Evolutionary conservation across 2,797 vertebrate genomes (phyloP).

Genomic region (Naso thynnoides): DNA sequence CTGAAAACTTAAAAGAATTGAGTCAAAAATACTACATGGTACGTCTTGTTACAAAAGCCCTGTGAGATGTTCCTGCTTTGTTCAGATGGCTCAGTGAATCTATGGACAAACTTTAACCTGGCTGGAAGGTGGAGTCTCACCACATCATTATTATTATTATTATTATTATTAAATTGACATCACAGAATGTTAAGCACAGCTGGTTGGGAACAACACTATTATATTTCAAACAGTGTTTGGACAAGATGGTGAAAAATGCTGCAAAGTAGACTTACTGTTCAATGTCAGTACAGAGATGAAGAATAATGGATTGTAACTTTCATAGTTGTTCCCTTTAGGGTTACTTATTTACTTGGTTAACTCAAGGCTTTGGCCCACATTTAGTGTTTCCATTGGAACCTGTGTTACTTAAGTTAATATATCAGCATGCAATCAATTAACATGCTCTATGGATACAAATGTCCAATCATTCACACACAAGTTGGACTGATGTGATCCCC

Average conservation of each 20-base stretch:
- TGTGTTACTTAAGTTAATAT: conserved; percentile 34
- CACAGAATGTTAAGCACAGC: conserved; percentile 24
- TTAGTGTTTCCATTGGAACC: conserved; percentile 44
- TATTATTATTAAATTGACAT: conserved; percentile 31
- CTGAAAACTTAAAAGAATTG: conserved; percentile 34
- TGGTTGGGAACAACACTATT: conserved; percentile 42
- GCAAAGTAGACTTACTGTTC: conserved; percentile 10
- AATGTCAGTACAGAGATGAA: conserved; percentile 24
- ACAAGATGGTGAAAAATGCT: conserved; percentile 10
- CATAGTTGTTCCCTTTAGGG: conserved; percentile 13
- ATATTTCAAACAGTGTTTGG: conserved; percentile 6
- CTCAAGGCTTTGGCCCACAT: conserved; percentile 31
- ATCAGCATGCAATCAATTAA: conserved; percentile 64
- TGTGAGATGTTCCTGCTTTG: conserved; percentile 43
- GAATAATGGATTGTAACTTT: conserved; percentile 7
- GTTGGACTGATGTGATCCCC: conserved; percentile 16
- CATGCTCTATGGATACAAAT: conserved; percentile 57
- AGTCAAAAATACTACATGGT: conserved; percentile 42
- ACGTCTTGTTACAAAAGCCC: conserved; percentile 38
- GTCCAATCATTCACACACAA: conserved; percentile 49
- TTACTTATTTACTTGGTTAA: conserved; percentile 40
- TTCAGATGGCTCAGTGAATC: conserved; percentile 59
- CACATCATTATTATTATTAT: neutral
- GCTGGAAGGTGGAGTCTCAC: neutral
- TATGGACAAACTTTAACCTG: conserved; percentile 20